These are phyloP conservation scores for Cryptus viduatorius DNA, from an alignment of 2,888 invertebrate species.

Conservation along the genomic window DNA sequence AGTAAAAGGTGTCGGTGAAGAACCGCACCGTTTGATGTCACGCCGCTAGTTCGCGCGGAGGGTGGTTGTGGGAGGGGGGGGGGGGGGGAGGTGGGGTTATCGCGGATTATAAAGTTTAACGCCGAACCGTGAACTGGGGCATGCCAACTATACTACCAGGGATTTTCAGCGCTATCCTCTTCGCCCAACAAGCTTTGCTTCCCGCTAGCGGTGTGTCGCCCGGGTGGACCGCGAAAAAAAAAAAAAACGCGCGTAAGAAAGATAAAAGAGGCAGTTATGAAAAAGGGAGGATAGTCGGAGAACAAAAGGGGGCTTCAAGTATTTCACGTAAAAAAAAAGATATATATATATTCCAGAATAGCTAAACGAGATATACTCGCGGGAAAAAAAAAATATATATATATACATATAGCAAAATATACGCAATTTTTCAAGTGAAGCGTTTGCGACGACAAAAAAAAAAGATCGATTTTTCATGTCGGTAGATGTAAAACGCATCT, in stretches of 20 bases:
- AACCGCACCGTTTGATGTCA: constrained; percentile 59
- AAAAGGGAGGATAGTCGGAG: constrained; percentile 13
- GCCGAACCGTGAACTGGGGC: constrained; percentile 71
- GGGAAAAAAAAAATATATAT: neutral
- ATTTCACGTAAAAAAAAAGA: constrained; percentile 1
- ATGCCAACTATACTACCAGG: constrained; percentile 60
- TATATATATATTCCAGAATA: neutral
- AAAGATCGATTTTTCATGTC: neutral
- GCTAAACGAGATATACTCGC: neutral
- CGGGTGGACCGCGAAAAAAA: neutral
- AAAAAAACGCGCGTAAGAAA: constrained; percentile 35
- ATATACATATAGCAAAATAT: neutral
- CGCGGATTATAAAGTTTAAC: constrained; percentile 77
- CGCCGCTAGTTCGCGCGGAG: constrained; percentile 17
- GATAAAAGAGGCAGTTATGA: constrained; percentile 54
- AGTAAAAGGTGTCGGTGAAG: constrained; percentile 18
- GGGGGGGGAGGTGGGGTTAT: constrained; percentile 60
- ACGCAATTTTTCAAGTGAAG: neutral
- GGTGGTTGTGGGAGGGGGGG: too few relatives aligned
- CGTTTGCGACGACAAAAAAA: neutral
- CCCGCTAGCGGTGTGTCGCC: neutral
- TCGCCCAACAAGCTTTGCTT: neutral
- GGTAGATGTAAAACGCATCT: neutral
- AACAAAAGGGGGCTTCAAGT: constrained; percentile 33
- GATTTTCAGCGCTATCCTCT: constrained; percentile 26